Percentiles rank a stretch among this genome's conserved stretches.
Conservation (phyloP, 2,888 invertebrate species). For the Cynaeus angustus region DNA sequence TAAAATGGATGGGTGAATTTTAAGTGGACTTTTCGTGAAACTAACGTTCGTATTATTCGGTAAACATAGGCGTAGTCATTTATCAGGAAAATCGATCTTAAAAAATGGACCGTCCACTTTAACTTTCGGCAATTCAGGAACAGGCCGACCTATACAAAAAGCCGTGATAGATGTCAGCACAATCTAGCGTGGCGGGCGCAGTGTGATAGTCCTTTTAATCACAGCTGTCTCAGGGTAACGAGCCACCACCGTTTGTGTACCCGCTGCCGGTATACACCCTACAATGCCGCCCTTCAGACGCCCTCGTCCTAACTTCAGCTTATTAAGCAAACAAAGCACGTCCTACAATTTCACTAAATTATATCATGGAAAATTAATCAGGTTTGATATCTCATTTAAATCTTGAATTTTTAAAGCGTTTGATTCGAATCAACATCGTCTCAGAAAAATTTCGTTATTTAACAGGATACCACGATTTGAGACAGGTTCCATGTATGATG, state of each 20-base stretch:
- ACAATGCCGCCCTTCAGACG: constrained; percentile 35
- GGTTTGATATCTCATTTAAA: constrained; percentile 45
- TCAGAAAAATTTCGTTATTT: constrained; percentile 30
- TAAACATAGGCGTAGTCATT: constrained; percentile 53
- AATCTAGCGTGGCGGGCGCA: constrained; percentile 54
- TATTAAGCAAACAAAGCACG: constrained; percentile 51
- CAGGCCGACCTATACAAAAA: constrained; percentile 54
- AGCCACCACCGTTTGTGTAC: constrained; percentile 49
- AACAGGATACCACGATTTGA: constrained; percentile 30
- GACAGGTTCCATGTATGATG: constrained; percentile 49
- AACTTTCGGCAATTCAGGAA: constrained; percentile 55
- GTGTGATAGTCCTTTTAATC: constrained; percentile 55
- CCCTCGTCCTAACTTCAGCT: constrained; percentile 38
- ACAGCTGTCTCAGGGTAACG: constrained; percentile 54
- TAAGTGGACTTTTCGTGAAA: constrained; percentile 51
- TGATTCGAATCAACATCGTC: constrained; percentile 31
- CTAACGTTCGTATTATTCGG: constrained; percentile 53
- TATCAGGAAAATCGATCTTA: constrained; percentile 56
- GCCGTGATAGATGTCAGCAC: constrained; percentile 55
- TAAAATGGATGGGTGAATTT: constrained; percentile 52
- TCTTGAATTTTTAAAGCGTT: constrained; percentile 39
- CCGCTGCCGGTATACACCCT: constrained; percentile 40
- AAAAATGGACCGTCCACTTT: constrained; percentile 56
- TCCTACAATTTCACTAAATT: constrained; percentile 47
- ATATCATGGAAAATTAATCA: constrained; percentile 48